A percentile compares a stretch with the other conserved stretches of the same genome.
Evolutionary conservation across 64 coral and sea anemone species (phyloP).

Genomic region (Pocillopora verrucosa): DNA sequence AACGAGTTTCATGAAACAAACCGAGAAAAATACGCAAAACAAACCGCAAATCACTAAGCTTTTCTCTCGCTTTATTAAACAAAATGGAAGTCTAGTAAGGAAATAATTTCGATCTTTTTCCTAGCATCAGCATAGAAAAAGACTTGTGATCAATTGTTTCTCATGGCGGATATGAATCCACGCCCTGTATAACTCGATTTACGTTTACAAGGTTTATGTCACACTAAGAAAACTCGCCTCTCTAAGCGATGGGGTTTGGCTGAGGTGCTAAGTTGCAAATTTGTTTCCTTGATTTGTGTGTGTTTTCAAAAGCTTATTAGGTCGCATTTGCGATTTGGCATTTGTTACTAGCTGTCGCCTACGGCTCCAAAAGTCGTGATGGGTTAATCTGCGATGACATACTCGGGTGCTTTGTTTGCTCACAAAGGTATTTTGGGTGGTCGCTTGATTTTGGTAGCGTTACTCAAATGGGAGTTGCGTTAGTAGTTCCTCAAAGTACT

Average conservation of each 20-base stretch:
- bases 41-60: too few species aligned
- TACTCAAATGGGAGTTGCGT: neutral
- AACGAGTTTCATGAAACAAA: too few species aligned
- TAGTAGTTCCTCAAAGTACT: neutral
- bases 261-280: neutral
- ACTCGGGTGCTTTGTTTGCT: conserved; percentile 35
- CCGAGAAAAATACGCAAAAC: too few species aligned
- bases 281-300: neutral
- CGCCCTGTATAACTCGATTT: neutral
- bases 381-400: conserved; percentile 39
- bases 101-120: too few species aligned
- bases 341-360: neutral
- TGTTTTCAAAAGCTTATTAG: neutral
- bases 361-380: conserved; percentile 17
- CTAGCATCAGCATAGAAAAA: too few species aligned
- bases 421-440: neutral
- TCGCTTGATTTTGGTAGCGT: conserved; percentile 2
- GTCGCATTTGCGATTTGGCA: conserved; percentile 25
- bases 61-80: too few species aligned
- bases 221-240: neutral
- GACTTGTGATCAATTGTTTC: too few species aligned
- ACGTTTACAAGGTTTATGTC: neutral
- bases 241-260: neutral
- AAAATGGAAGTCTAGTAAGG: too few species aligned
- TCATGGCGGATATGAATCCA: too few species aligned